Base-by-base conservation (phyloP, 2,888 invertebrate species). In the Ophion obscuratus region DNA sequence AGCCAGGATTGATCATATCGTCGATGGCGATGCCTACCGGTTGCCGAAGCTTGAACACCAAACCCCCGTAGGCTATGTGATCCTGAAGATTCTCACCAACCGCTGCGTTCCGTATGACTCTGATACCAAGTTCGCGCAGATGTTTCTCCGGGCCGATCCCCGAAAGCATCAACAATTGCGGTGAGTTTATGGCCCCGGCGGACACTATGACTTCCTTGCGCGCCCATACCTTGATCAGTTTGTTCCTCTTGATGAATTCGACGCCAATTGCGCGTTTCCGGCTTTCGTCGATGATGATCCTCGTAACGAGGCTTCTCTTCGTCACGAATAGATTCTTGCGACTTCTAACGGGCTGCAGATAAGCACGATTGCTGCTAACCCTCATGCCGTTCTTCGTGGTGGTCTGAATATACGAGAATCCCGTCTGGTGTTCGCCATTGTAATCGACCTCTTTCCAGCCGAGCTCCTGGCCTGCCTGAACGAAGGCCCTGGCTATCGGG, bases 131-230 rank as follows among this genome's bases (percentile, higher is more conserved):
- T 6, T 95, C 93, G 87, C 94, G 88, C 78, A 96, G 92, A 87
- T 96, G 95, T 36, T 95, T 90, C 89, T 92, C 94, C 1, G 96
- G 96, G 0, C 96, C 96, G 9, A 96, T 92, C 2, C 96, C 96
- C 7, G 98, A 98, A 6, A 99, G 93, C 97, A 99, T 97, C 11
- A 99, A 95, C 2, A 99, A 93, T 93, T 99, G 98, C 0, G 99
- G 98, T 0, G 98, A 97, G 90, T 97, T 97, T 87, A 99, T 97
- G 1, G 98, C 96, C 0, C 99, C 99, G 2, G 97, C 98, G 17
- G 97, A 97, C 20, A 99, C 91, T 78, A 99, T 97, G 0, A 99
- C 96, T 94, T 98, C 98, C 92, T 97, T 97, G 2, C 95, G 95
- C 0, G 97, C 97, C 68, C 92, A 94, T 0, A 96, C 96, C 11